Evolutionary conservation across 2,888 invertebrate species (phyloP).

Genomic region (Scrobipalpa atriplicella): DNA sequence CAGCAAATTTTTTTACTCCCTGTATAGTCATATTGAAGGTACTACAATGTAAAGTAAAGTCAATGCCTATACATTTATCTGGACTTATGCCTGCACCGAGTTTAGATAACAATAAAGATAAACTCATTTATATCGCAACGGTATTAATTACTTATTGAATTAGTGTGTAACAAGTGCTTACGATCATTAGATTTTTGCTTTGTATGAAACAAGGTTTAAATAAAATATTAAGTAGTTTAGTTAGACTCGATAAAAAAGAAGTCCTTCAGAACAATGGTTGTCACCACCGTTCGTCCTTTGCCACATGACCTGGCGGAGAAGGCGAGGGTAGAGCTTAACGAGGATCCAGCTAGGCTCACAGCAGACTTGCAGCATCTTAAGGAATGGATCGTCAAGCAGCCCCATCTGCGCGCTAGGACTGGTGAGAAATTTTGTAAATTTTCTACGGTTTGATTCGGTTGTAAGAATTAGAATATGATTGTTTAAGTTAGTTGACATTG

Average conservation of each 20-base stretch:
- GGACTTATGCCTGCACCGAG: conserved; percentile 19
- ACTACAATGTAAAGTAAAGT: too few species aligned
- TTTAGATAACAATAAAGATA: not conserved
- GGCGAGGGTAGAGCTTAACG: conserved; percentile 73
- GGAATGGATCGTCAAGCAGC: conserved; percentile 78
- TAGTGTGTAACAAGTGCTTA: not conserved
- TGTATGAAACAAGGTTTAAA: too few species aligned
- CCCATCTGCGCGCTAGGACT: conserved; percentile 70
- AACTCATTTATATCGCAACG: not conserved
- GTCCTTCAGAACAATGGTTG: not conserved
- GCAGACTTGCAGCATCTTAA: conserved; percentile 71
- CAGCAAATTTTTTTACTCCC: too few species aligned
- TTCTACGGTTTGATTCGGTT: not conserved
- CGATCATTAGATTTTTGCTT: too few species aligned
- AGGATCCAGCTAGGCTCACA: conserved; percentile 66
- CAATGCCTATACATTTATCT: not conserved
- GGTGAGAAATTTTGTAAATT: conserved; percentile 36
- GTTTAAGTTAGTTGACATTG: too few species aligned
- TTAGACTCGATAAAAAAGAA: not conserved
- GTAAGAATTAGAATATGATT: too few species aligned
- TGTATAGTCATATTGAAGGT: too few species aligned
- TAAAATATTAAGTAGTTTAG: too few species aligned
- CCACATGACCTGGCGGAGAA: conserved; percentile 48
- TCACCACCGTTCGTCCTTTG: conserved; percentile 42
- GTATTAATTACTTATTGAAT: not conserved